Percentiles rank a stretch among this genome's conserved stretches.
phyloP scores from a whole-genome alignment of 2,797 vertebrate genomes.

The Pagetopsis macropterus region DNA sequence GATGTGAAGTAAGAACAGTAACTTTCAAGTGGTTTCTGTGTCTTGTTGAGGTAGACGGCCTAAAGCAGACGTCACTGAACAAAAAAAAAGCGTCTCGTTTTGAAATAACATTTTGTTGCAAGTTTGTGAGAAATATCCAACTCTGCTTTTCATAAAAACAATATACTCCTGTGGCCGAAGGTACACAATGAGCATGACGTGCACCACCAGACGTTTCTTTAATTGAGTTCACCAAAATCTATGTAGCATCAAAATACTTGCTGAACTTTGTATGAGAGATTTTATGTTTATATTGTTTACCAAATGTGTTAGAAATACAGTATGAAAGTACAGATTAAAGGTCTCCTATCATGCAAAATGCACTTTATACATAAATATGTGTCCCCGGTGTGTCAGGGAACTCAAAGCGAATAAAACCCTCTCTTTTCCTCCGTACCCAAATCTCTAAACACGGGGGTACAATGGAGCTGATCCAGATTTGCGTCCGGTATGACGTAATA shows the following conservation, averaged over 20 bases:
- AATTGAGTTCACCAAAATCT: background rate
- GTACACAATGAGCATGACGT: background rate
- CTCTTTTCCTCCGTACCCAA: too few species aligned
- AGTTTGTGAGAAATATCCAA: background rate
- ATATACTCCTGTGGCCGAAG: background rate
- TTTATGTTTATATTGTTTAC: background rate
- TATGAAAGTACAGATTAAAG: background rate
- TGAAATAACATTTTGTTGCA: background rate
- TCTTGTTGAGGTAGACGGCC: background rate
- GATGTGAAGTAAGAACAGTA: constrained; percentile 14
- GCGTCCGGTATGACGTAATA: too few species aligned
- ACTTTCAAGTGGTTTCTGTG: constrained; percentile 34
- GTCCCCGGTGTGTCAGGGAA: too few species aligned
- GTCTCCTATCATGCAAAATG: too few species aligned
- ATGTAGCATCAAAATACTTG: background rate
- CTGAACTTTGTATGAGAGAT: background rate
- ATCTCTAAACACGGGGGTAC: too few species aligned
- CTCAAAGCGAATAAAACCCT: too few species aligned
- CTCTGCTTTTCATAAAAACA: background rate
- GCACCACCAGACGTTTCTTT: background rate
- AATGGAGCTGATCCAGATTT: too few species aligned
- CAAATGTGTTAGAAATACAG: background rate
- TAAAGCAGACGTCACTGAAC: background rate
- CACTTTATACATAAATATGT: too few species aligned
- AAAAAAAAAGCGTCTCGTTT: background rate